These are phyloP conservation scores for Noturus placidus DNA, from an alignment of 2,113 vertebrate species.

Conservation along the genomic window DNA sequence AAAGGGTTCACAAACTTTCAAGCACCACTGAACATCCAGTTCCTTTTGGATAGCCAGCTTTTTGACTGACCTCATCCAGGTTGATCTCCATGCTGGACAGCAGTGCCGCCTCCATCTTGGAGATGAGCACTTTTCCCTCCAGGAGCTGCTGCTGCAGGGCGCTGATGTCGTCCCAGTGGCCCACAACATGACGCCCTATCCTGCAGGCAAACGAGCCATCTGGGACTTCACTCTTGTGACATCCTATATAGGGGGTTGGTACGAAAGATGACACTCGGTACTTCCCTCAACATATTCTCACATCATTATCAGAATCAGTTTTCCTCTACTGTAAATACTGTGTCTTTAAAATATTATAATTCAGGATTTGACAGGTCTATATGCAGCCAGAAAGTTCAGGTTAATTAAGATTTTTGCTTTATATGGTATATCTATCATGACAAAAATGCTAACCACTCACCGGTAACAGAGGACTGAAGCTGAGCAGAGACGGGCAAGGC, in stretches of 20 bases:
- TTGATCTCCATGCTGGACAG: conserved; percentile 49
- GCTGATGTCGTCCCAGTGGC: conserved; percentile 76
- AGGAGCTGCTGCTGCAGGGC: conserved; percentile 79
- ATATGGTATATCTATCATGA: neutral
- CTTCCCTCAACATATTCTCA: neutral
- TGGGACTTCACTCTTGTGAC: neutral
- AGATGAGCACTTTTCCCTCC: conserved; percentile 73
- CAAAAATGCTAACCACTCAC: conserved; percentile 43
- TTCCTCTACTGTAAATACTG: no score
- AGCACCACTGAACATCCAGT: neutral
- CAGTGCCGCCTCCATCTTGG: conserved; percentile 68
- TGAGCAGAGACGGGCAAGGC: conserved; percentile 43
- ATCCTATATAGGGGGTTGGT: neutral
- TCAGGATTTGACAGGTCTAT: neutral
- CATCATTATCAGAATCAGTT: neutral
- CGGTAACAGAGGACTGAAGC: conserved; percentile 15
- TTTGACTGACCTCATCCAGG: conserved; percentile 50
- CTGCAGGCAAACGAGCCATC: conserved; percentile 59
- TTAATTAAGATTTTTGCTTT: neutral
- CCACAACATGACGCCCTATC: conserved; percentile 67
- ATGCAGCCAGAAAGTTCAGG: neutral
- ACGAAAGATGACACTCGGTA: neutral
- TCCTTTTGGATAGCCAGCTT: neutral
- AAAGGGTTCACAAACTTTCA: no score
- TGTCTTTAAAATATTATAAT: neutral